Percentiles rank a stretch among this genome's conserved stretches.
These are phyloP conservation scores for Apolygus lucorum DNA, from an alignment of 1,140 invertebrate species.

Conservation along the genomic window DNA sequence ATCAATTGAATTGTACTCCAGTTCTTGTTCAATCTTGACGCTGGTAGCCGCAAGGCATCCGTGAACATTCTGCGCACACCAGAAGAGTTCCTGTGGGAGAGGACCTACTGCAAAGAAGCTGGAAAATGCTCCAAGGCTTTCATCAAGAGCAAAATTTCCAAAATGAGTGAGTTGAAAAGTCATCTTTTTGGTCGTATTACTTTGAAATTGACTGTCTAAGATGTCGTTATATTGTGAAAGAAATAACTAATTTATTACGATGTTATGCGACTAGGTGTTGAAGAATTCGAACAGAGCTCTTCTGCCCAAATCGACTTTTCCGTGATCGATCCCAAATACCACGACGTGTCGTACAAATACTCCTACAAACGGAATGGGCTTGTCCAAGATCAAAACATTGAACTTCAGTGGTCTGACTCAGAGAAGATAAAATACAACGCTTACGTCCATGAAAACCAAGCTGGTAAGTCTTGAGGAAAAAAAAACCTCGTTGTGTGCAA, in stretches of 20 bases:
- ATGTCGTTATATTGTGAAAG: too few species aligned
- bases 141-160: background rate
- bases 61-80: background rate
- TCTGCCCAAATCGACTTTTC: constrained; percentile 55
- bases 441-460: constrained; percentile 49
- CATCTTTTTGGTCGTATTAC: too few species aligned
- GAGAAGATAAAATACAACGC: constrained; percentile 56
- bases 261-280: too few species aligned
- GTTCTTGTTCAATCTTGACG: background rate
- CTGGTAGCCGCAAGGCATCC: constrained; percentile 7
- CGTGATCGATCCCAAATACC: constrained; percentile 53
- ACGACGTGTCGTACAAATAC: constrained; percentile 59
- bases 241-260: too few species aligned
- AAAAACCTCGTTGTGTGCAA: too few species aligned
- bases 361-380: constrained; percentile 49
- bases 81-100: constrained; percentile 15
- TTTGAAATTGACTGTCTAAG: too few species aligned
- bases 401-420: constrained; percentile 52
- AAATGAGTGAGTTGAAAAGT: constrained; percentile 5
- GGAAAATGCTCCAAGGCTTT: constrained; percentile 21
- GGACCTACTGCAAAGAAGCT: constrained; percentile 21
- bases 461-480: constrained; percentile 41
- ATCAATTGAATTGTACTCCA: too few species aligned
- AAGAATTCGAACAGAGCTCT: constrained; percentile 44
- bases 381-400: constrained; percentile 51